Conservation (phyloP, 1,140 invertebrate genomes). For the Adoxophyes honmai region DNA sequence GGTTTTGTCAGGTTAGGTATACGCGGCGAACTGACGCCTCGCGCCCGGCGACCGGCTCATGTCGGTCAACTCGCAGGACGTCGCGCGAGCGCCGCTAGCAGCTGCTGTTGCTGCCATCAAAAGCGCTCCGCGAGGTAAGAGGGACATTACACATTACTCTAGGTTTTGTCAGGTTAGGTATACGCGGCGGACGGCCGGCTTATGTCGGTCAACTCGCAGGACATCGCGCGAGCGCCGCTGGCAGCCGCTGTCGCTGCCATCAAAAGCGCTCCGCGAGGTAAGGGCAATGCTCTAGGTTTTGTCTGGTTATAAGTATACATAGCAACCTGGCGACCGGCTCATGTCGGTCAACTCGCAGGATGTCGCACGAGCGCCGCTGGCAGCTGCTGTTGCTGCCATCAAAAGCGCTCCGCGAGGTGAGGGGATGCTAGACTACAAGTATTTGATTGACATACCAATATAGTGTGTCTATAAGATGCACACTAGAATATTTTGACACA, state of each 20-base stretch:
- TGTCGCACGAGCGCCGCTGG: conserved; percentile 86
- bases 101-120: conserved; percentile 90
- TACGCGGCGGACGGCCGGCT: conserved; percentile 90
- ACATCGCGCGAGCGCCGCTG: conserved; percentile 85
- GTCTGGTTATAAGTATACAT: conserved; percentile 71
- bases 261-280: conserved; percentile 87
- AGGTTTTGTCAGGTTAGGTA: conserved; percentile 68
- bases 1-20: no score
- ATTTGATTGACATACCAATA: no score
- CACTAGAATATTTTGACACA: no score
- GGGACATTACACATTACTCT: background rate
- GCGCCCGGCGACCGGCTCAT: conserved; percentile 92
- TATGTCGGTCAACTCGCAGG: no score
- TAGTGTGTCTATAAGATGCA: no score
- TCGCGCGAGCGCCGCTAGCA: conserved; percentile 87
- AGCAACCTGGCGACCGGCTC: conserved; percentile 89
- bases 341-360: conserved; percentile 90
- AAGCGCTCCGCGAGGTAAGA: conserved; percentile 84
- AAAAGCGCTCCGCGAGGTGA: conserved; percentile 89
- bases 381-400: conserved; percentile 89
- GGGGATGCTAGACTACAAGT: no score
- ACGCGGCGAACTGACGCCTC: conserved; percentile 86
- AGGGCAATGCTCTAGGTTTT: background rate
- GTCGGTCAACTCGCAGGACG: conserved; percentile 88
- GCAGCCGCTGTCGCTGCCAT: conserved; percentile 89